phyloP scores from a whole-genome alignment of 1,140 invertebrate species.

The Argopecten irradians region DNA sequence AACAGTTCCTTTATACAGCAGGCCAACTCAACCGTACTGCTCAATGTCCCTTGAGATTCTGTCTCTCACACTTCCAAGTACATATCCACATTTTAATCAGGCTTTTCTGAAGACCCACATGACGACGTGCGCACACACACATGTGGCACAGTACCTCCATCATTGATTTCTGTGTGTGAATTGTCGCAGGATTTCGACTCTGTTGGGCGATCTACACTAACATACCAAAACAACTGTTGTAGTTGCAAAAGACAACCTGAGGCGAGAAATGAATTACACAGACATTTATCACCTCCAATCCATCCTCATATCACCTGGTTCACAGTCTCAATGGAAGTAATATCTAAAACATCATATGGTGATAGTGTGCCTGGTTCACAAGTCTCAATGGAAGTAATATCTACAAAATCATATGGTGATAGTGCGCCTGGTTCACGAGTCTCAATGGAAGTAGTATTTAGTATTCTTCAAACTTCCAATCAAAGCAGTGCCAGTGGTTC shows the following conservation, averaged over 20 bases:
- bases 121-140: neutral
- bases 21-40: neutral
- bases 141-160: neutral
- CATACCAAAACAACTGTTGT: neutral
- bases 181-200: slow-evolving; percentile 19
- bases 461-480: no score
- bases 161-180: slow-evolving; percentile 17
- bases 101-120: neutral
- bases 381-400: neutral
- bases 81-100: neutral
- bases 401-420: neutral
- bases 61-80: neutral
- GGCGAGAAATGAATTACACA: neutral
- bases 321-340: neutral
- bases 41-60: neutral
- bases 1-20: neutral
- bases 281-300: neutral
- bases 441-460: neutral
- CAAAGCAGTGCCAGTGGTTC: no score
- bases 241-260: neutral
- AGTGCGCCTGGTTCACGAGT: no score
- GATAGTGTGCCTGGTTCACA: neutral
- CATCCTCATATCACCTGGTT: neutral
- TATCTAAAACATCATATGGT: neutral
- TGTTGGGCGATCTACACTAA: neutral